Percentiles rank a stretch among this genome's conserved stretches.
Evolutionary conservation across 2,888 invertebrate species (phyloP).

Genomic region (Schizaphis graminum): DNA sequence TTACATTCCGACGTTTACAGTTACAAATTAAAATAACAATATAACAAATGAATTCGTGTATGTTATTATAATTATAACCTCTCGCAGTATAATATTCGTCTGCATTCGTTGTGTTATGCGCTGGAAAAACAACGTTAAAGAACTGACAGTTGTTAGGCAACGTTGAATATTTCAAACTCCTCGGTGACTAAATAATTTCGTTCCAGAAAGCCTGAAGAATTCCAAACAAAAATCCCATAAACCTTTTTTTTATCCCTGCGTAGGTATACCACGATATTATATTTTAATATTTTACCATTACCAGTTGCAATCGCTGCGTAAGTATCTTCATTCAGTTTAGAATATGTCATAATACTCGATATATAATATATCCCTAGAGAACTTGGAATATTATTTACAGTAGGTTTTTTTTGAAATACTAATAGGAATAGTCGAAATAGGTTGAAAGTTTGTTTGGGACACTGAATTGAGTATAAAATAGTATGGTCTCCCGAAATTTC

Average conservation of each 20-base stretch:
- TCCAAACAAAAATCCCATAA: not conserved
- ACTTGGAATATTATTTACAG: not conserved
- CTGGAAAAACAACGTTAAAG: not conserved
- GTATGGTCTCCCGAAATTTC: not conserved
- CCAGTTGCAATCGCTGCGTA: not conserved
- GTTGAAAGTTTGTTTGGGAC: not conserved
- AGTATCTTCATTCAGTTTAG: not conserved
- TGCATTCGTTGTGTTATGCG: not conserved
- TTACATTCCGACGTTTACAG: not conserved
- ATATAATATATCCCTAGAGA: not conserved
- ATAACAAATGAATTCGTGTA: not conserved
- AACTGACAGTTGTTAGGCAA: not conserved
- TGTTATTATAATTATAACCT: not conserved
- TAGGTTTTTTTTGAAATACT: not conserved
- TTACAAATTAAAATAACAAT: not conserved
- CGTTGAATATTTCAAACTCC: conserved; percentile 1
- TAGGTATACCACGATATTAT: not conserved
- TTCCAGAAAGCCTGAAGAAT: not conserved
- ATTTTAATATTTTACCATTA: not conserved
- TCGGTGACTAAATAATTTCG: not conserved
- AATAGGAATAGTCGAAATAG: not conserved
- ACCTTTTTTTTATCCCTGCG: not conserved
- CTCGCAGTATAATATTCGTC: not conserved
- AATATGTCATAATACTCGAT: not conserved
- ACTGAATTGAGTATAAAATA: not conserved